Base-by-base conservation (phyloP, 2,797 vertebrate genomes). In the Alcedo quadribrachys region DNA sequence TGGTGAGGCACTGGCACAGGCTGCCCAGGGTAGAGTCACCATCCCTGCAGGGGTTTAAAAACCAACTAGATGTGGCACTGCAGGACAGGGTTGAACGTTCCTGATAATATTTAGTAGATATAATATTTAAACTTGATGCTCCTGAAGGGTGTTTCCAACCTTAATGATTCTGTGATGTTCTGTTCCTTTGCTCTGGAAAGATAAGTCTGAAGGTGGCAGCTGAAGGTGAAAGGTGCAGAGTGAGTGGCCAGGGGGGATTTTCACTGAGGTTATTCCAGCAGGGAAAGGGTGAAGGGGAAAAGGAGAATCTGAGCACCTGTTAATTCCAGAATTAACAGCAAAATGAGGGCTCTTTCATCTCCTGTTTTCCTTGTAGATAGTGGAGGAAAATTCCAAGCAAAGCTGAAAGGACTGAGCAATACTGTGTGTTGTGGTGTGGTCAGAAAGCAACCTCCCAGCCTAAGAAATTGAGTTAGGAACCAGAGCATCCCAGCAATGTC, bases 171-270 rank as follows among this genome's bases (percentile, higher is more conserved):
- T 48, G 25, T 48, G 46, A 48, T 48, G 32, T 33, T 48, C 46
- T 25, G 0, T 58, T 4, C 82, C 79, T 57, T 35, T 55, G 78
- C 58, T 75, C 58, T 66, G 79, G 63, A 15, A n/a, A 80, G 79
- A 53, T 66, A 65, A 78, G 61, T 92, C 71, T 93, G 87, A 95
- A 93, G 76, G 32, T 25, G 51, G 66, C 50, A 88, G 37, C 58
- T 48, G 69, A 48, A 87, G 71, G 51, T 85, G 57, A 73, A 88
- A 84, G 4, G 2, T 37, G 62, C 18, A 15, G 74, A 51, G 42
- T 60, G 81, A 53, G 55, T 94, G 0, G 1, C 70, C 83, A 70
- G 70, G 83, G 62, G 55, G 55, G 81, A 12, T 91, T 81, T 86
- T 92, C 83, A 40, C 63, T 67, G 78, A 67, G 42, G 51, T 78